These are phyloP conservation scores for Mycteria americana DNA, from an alignment of 2,797 vertebrate genomes.

Conservation along the genomic window DNA sequence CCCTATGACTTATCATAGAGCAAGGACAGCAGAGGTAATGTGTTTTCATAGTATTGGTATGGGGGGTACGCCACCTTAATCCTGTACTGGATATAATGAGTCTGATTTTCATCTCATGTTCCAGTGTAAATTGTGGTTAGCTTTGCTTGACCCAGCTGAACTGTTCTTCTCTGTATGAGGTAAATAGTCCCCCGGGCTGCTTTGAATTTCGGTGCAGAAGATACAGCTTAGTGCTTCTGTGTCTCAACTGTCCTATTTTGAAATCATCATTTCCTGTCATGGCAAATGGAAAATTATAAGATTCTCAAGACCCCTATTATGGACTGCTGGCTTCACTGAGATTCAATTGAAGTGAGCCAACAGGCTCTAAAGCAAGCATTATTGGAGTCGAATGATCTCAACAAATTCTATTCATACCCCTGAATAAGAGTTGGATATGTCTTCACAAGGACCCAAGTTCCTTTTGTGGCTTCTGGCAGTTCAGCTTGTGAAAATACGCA, in stretches of 20 bases:
- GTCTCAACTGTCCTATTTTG: not conserved
- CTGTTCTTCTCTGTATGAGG: not conserved
- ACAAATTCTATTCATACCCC: not conserved
- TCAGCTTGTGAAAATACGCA: conserved; percentile 42
- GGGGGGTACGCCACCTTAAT: not conserved
- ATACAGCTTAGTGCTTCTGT: not conserved
- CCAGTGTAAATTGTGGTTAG: not conserved
- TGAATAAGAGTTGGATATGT: conserved; percentile 5
- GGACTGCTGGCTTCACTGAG: not conserved
- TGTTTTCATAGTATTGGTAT: conserved; percentile 9
- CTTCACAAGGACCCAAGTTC: conserved; percentile 25
- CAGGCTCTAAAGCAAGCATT: conserved; percentile 8
- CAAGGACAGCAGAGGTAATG: conserved; percentile 48
- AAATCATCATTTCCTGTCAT: not conserved
- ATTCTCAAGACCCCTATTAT: not conserved
- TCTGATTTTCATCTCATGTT: not conserved
- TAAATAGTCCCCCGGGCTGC: not conserved
- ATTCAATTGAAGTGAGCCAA: not conserved
- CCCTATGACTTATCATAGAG: conserved; percentile 13
- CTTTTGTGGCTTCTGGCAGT: conserved; percentile 25
- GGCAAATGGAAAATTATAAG: conserved; percentile 4
- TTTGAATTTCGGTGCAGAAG: not conserved
- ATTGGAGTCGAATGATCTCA: not conserved
- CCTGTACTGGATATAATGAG: not conserved
- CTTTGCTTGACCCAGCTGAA: not conserved